These are phyloP conservation scores for Callospermophilus lateralis DNA, from an alignment of 2,113 vertebrate genomes.

Conservation along the genomic window DNA sequence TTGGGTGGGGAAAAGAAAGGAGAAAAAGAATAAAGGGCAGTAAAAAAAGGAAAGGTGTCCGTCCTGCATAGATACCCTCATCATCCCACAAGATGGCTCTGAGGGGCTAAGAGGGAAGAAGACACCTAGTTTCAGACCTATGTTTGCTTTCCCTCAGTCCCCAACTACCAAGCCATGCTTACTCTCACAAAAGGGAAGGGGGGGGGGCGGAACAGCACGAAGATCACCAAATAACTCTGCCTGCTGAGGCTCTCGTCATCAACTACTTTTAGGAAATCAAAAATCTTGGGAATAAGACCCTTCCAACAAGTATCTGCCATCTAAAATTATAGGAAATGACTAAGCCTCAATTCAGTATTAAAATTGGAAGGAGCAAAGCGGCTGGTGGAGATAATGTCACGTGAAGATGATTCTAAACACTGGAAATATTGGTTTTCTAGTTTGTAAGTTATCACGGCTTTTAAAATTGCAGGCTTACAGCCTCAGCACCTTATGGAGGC, in stretches of 20 bases:
- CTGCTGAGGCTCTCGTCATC: background rate
- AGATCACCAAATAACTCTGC: background rate
- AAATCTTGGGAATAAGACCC: background rate
- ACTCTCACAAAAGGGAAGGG: background rate
- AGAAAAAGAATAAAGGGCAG: background rate
- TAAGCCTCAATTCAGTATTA: background rate
- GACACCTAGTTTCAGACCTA: background rate
- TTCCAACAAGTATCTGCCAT: slow-evolving; percentile 6
- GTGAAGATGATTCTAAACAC: background rate
- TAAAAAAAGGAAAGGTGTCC: background rate
- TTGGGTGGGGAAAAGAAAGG: background rate
- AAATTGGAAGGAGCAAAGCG: background rate
- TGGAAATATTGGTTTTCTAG: slow-evolving; percentile 2
- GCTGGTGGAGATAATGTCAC: background rate
- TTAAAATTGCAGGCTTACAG: background rate
- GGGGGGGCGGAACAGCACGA: background rate
- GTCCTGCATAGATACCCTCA: background rate
- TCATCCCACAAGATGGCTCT: background rate
- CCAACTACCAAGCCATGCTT: slow-evolving; percentile 14
- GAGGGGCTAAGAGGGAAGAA: background rate
- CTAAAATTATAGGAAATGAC: slow-evolving; percentile 28
- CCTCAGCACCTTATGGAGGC: too few species aligned
- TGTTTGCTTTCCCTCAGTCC: background rate
- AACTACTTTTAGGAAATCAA: slow-evolving; percentile 12
- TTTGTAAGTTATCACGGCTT: background rate